Evolutionary conservation across 1,140 invertebrate species (phyloP), one percentile per base, ranked within the genome.

Genomic region (Hyles vespertilio): DNA sequence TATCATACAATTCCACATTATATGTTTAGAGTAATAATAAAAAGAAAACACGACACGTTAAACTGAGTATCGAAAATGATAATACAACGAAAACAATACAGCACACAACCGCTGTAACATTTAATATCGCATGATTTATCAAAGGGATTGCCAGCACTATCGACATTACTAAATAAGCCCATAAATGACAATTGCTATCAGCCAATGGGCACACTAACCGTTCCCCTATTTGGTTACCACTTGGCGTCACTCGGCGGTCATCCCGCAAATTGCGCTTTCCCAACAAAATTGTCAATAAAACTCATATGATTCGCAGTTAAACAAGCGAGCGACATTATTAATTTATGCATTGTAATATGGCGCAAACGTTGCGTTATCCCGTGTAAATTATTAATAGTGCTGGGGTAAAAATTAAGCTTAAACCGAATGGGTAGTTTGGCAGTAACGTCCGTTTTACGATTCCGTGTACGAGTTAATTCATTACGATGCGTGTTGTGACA

Each of bases 251-350:
- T 77, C 69, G 70, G 67, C 69, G 81, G 73, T 74, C 79, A 86
- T 88, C 78, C 84, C 84, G 77, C 85, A 87, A 88, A 88, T 88
- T 88, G 85, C 85, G 78, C 82, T 87, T 87, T 83, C 81, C 82
- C 81, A 85, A 82, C 86, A 84, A 87, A 80, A 89, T 89, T 89
- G 86, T 89, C 86, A 89, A 89, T 89, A 89, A 89, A 89, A 89
- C 84, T 89, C 84, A 87, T 87, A 84, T 84, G 84, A 87, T 86
- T 89, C 86, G 83, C 86, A 89, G 83, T 89, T 86, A 89, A 89
- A 89, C 84, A 89, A 84, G 83, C 84, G 81, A 79, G 76, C 81
- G 78, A 87, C 82, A 89, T 87, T 86, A 89, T 89, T 86, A 89
- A 89, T 87, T 89, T 89, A 89, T 89, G 86, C 81, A 77, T 77